Evolutionary conservation across 2,888 invertebrate species (phyloP).

Genomic region (Pheosia tremula): DNA sequence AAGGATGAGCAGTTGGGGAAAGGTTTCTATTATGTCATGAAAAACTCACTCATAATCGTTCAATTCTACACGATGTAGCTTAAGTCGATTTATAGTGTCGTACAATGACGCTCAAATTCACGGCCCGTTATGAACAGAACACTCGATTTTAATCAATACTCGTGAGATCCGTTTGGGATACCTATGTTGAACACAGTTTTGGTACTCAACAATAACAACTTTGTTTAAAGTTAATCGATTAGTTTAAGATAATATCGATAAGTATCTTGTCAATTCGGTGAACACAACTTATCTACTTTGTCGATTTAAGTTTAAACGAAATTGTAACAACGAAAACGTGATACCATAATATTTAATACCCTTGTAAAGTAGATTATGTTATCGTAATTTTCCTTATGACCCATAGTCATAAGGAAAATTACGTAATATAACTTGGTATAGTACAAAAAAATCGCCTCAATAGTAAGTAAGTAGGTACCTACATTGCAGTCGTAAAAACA

Average conservation of each 20-base stretch:
- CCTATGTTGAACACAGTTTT: slow-evolving; percentile 20
- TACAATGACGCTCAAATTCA: slow-evolving; percentile 35
- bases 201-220: slow-evolving; percentile 52
- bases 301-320: neutral
- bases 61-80: slow-evolving; percentile 8
- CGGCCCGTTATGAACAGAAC: slow-evolving; percentile 65
- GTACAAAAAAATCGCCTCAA: too few relatives aligned
- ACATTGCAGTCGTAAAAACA: neutral
- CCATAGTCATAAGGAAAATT: too few relatives aligned
- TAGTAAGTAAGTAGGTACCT: too few relatives aligned
- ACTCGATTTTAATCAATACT: slow-evolving; percentile 60
- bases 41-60: too few relatives aligned
- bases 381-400: too few relatives aligned
- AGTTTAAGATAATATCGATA: slow-evolving; percentile 44
- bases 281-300: neutral
- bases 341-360: too few relatives aligned
- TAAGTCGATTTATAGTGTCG: slow-evolving; percentile 31
- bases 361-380: too few relatives aligned
- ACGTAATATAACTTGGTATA: too few relatives aligned
- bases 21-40: too few relatives aligned
- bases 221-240: slow-evolving; percentile 49
- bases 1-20: too few relatives aligned
- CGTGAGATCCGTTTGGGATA: slow-evolving; percentile 57
- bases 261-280: slow-evolving; percentile 22
- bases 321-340: neutral